Percentiles rank a stretch among this genome's conserved stretches.
These are phyloP conservation scores for Blera fallax DNA, from an alignment of 2,888 invertebrate species.

Conservation along the genomic window DNA sequence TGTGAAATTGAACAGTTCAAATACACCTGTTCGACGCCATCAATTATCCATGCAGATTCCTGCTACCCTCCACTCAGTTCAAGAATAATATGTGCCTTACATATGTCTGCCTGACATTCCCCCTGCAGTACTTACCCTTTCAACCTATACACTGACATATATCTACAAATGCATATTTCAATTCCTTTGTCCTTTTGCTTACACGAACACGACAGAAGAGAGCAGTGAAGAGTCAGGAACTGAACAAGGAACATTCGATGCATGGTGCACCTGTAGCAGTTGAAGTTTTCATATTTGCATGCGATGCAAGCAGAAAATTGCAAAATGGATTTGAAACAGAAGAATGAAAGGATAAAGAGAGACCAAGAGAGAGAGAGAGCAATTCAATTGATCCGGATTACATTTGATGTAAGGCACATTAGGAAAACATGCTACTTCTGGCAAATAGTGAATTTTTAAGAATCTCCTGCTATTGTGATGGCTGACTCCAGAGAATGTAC, in stretches of 20 bases:
- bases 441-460: constrained; percentile 37
- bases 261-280: constrained; percentile 50
- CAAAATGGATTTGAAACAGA: constrained; percentile 33
- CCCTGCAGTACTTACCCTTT: background rate
- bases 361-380: background rate
- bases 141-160: background rate
- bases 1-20: constrained; percentile 62
- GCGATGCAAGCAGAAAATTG: constrained; percentile 24
- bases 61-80: background rate
- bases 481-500: background rate
- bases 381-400: constrained; percentile 67
- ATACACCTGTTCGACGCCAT: constrained; percentile 62
- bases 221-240: background rate
- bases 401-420: constrained; percentile 61
- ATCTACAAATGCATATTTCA: background rate
- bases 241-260: constrained; percentile 15
- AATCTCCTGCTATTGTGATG: background rate
- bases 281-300: constrained; percentile 48
- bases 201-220: background rate
- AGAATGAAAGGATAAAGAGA: too few relatives aligned
- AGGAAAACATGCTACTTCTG: constrained; percentile 47
- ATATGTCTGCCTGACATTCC: background rate
- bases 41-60: constrained; percentile 62
- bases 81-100: constrained; percentile 18
- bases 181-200: background rate